Evolutionary conservation across 1,140 invertebrate genomes (phyloP).

Genomic region (Danaus plexippus): DNA sequence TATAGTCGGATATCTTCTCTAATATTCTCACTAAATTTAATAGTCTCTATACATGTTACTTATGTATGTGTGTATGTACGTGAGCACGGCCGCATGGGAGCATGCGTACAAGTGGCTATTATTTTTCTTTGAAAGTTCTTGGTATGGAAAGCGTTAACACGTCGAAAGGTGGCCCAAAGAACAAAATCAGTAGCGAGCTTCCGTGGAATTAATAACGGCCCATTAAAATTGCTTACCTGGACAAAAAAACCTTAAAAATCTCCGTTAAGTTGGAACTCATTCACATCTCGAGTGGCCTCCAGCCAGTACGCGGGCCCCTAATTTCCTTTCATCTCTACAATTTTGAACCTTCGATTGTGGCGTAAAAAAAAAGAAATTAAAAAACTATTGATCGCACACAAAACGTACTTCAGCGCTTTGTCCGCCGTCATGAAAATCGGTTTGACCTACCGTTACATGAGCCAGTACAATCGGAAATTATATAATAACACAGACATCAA

Average conservation of each 20-base stretch:
- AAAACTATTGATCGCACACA: slow-evolving; percentile 66
- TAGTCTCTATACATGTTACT: too few relatives aligned
- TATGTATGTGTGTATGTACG: too few relatives aligned
- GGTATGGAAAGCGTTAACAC: too few relatives aligned
- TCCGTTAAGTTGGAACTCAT: slow-evolving; percentile 56
- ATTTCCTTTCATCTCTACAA: slow-evolving; percentile 61
- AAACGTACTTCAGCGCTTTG: slow-evolving; percentile 51
- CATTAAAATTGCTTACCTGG: slow-evolving; percentile 54
- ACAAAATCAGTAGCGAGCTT: slow-evolving; percentile 34
- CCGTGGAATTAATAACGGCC: slow-evolving; percentile 46
- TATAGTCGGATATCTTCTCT: too few relatives aligned
- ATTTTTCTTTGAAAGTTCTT: neutral
- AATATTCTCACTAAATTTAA: too few relatives aligned
- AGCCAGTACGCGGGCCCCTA: slow-evolving; percentile 43
- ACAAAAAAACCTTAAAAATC: slow-evolving; percentile 58
- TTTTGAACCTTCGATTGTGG: slow-evolving; percentile 59
- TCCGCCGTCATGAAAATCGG: slow-evolving; percentile 61
- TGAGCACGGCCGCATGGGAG: slow-evolving; percentile 5
- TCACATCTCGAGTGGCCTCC: slow-evolving; percentile 57
- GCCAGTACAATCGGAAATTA: slow-evolving; percentile 4
- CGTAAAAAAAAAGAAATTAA: slow-evolving; percentile 58
- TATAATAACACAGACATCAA: too few relatives aligned
- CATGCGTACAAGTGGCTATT: slow-evolving; percentile 14
- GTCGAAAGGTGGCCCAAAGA: slow-evolving; percentile 2
- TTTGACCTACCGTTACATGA: slow-evolving; percentile 46